Conservation (phyloP, 2,888 invertebrate species). For the Leptothorax acervorum region DNA sequence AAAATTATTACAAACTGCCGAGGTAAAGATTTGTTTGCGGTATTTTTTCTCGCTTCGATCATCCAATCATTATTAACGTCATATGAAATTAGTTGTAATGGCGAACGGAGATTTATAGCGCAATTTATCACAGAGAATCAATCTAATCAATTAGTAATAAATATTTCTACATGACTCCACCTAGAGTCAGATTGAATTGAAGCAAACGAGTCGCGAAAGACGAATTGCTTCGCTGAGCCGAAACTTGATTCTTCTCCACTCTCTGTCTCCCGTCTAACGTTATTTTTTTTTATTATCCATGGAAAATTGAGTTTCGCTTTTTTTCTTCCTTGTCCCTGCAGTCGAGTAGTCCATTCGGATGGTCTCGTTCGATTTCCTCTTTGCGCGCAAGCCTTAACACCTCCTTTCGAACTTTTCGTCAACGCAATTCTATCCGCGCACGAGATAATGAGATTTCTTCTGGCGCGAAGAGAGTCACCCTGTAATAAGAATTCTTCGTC, state of each 20-base stretch:
- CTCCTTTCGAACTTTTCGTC: slow-evolving; percentile 77
- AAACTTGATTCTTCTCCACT: slow-evolving; percentile 68
- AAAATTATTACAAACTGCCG: neutral
- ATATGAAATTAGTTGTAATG: slow-evolving; percentile 23
- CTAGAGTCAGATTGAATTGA: slow-evolving; percentile 30
- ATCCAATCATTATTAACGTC: slow-evolving; percentile 26
- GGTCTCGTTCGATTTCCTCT: slow-evolving; percentile 76
- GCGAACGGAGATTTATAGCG: slow-evolving; percentile 19
- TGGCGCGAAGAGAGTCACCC: slow-evolving; percentile 67
- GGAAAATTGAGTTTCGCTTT: slow-evolving; percentile 73
- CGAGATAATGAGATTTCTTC: slow-evolving; percentile 82
- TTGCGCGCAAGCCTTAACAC: slow-evolving; percentile 73
- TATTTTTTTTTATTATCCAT: slow-evolving; percentile 75
- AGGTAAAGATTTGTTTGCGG: neutral
- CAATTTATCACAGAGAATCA: slow-evolving; percentile 23
- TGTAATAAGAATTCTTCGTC: slow-evolving; percentile 83
- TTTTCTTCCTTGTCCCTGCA: slow-evolving; percentile 45
- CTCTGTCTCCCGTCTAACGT: slow-evolving; percentile 61
- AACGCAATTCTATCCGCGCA: slow-evolving; percentile 76
- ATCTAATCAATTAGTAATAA: slow-evolving; percentile 41
- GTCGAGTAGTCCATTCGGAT: slow-evolving; percentile 59
- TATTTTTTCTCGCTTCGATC: neutral
- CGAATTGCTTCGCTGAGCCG: slow-evolving; percentile 31
- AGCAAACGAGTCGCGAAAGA: slow-evolving; percentile 59
- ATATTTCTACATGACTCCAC: slow-evolving; percentile 2